Base-by-base conservation (phyloP, 2,888 invertebrate species). In the Salpingus planirostris region DNA sequence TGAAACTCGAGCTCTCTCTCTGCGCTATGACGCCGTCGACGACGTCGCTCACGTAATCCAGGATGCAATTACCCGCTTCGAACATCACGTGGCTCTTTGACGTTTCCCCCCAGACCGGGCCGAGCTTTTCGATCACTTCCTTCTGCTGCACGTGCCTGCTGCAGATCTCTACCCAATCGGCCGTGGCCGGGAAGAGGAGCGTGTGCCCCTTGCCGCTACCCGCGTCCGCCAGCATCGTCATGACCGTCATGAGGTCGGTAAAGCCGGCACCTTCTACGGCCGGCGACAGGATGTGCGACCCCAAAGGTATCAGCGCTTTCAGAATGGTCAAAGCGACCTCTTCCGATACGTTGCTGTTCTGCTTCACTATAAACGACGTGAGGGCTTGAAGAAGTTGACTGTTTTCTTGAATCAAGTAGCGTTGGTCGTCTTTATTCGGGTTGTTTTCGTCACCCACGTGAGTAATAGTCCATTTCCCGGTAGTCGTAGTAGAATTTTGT, bases 201-300 rank as follows among this genome's bases (percentile, higher is more conserved):
- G 76, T 67, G 58, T 95, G 92, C 0, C 92, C 89, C 25, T 73
- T 68, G 13, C 88, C 88, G 3, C 77, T 71, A 11, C 88, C 84
- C 11, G 88, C 86, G 60, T 90, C 89, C 0, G 92, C 92, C 43
- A 95, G 59, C 27, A 78, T 82, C 2, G 81, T 78, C 84, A 87
- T 83, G 3, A 86, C 78, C 35, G 74, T 69, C 70, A 87, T 76
- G 4, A 88, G 65, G 52, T 86, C 84, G 0, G 80, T 73, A 55
- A 87, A 86, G n/a, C 81, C 80, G n/a, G 71, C 70, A 0, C 77
- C 77, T 54, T 82, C 81, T 25, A 76, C 66, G 1, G 71, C 60
- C 1, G 78, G 71, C 1, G 73, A 73, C 11, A 84, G 62, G 34
- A 83, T 68, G 15, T 77, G 72, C 24, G 76, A 75, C 1, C 80